Conservation (phyloP, 2,888 invertebrate species). For the Parelbella ahira region DNA sequence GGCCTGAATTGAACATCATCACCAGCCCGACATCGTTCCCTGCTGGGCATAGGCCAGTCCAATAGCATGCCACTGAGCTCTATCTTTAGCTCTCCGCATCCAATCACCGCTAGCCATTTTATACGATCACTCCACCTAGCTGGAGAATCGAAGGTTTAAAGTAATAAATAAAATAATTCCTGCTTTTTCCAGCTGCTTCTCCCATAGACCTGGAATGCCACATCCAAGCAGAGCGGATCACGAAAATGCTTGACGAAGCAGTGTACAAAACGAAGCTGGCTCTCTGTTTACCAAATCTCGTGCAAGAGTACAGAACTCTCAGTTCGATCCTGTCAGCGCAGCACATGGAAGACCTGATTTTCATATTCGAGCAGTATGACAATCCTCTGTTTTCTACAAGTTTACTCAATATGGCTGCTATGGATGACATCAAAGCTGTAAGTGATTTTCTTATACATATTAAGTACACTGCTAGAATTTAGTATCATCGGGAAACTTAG, state of each 20-base stretch:
- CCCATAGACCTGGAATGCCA: conserved; percentile 74
- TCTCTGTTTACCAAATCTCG: conserved; percentile 55
- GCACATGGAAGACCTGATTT: conserved; percentile 64
- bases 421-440: conserved; percentile 65
- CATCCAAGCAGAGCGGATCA: conserved; percentile 78
- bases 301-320: conserved; percentile 57
- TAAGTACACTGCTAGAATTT: too few relatives aligned
- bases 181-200: conserved; percentile 45
- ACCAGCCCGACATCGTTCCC: too few relatives aligned
- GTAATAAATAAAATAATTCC: too few relatives aligned
- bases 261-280: conserved; percentile 71
- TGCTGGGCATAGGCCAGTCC: too few relatives aligned
- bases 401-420: conserved; percentile 55
- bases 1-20: too few relatives aligned
- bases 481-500: too few relatives aligned
- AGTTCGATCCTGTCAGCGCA: conserved; percentile 43
- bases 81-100: too few relatives aligned
- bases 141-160: too few relatives aligned
- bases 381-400: conserved; percentile 60
- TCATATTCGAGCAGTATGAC: conserved; percentile 71
- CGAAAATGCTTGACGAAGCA: conserved; percentile 71
- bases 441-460: too few relatives aligned
- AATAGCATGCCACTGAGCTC: too few relatives aligned
- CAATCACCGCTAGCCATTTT: too few relatives aligned
- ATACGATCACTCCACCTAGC: too few relatives aligned